Evolutionary conservation across 2,797 vertebrate species (phyloP).

Genomic region (Bradypodion ventrale): DNA sequence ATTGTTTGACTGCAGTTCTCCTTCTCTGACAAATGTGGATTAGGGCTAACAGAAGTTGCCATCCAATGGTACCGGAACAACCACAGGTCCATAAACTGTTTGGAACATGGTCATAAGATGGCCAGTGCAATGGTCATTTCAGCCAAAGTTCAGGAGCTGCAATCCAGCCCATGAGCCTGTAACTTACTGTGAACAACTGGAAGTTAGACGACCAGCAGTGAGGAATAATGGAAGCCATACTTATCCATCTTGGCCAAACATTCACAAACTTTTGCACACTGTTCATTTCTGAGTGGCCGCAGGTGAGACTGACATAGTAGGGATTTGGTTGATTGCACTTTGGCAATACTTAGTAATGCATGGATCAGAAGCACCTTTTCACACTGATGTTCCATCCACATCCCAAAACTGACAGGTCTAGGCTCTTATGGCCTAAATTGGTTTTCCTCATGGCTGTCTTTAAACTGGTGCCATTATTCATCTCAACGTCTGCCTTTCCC

Average conservation of each 20-base stretch:
- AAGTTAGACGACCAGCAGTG: too few relatives aligned
- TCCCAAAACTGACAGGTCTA: conserved; percentile 48
- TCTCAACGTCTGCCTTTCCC: conserved; percentile 54
- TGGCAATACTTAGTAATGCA: neutral
- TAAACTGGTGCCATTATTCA: conserved; percentile 69
- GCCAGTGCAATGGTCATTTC: too few relatives aligned
- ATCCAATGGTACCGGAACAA: neutral
- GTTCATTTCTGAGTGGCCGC: neutral
- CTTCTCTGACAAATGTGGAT: too few relatives aligned
- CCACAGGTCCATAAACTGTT: too few relatives aligned
- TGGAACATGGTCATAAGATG: too few relatives aligned
- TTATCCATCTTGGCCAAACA: too few relatives aligned
- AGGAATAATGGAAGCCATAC: too few relatives aligned
- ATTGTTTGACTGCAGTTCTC: neutral
- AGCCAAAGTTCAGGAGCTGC: too few relatives aligned
- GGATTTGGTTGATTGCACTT: neutral
- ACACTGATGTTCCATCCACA: conserved; percentile 46
- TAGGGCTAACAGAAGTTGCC: neutral
- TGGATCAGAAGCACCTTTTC: conserved; percentile 24
- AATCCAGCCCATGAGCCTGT: too few relatives aligned
- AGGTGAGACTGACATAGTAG: neutral
- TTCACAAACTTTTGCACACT: neutral
- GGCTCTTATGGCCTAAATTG: conserved; percentile 60
- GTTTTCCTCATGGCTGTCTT: conserved; percentile 63
- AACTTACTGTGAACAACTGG: too few relatives aligned